Conservation (phyloP, 2,113 vertebrate genomes). For the Microcebus jonahi region DNA sequence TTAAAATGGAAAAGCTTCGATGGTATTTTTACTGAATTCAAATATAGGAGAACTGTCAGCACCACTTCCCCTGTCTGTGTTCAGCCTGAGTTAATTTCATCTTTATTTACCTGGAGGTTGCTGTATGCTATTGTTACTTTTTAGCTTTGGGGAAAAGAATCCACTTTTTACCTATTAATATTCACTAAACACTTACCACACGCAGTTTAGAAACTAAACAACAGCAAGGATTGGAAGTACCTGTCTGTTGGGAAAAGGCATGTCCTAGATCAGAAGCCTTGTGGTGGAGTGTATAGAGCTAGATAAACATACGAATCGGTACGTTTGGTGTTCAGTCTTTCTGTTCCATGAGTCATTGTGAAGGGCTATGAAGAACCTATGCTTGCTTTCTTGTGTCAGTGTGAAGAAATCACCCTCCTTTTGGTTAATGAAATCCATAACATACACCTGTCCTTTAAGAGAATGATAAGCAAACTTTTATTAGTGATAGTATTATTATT, state of each 20-base stretch:
- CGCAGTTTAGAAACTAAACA: neutral
- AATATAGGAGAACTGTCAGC: conserved; percentile 51
- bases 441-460: neutral
- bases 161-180: neutral
- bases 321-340: accelerated
- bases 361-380: accelerated
- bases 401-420: neutral
- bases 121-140: conserved; percentile 54
- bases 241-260: neutral
- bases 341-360: neutral
- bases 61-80: conserved; percentile 53
- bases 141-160: conserved; percentile 23
- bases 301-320: accelerated
- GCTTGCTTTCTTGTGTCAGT: neutral
- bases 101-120: conserved; percentile 64
- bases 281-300: accelerated
- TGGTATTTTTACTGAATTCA: conserved; percentile 70
- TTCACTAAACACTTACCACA: neutral
- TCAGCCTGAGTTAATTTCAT: conserved; percentile 68
- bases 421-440: neutral
- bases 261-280: neutral
- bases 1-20: conserved; percentile 21
- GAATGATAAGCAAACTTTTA: neutral
- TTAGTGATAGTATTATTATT: neutral
- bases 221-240: neutral